Conservation (phyloP, 2,888 invertebrate genomes). For the Toxonevra muliebris region DNA sequence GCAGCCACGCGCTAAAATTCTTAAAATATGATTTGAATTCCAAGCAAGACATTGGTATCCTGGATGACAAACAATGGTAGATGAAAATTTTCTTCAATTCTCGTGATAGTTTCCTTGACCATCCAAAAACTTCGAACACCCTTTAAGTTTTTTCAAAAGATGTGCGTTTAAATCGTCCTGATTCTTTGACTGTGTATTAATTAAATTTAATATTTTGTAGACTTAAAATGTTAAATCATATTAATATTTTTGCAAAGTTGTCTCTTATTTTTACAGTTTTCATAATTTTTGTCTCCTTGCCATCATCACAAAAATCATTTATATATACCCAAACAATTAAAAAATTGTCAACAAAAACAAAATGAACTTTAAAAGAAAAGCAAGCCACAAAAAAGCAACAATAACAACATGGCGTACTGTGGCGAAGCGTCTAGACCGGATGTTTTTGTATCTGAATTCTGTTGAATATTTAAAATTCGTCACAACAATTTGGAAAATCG, state of each 20-base stretch:
- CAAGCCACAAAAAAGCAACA: not conserved
- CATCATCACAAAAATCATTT: not conserved
- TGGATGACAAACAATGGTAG: no score
- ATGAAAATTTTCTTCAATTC: no score
- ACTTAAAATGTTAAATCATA: no score
- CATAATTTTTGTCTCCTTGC: not conserved
- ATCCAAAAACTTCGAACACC: no score
- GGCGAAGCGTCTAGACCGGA: constrained; percentile 34
- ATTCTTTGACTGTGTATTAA: no score
- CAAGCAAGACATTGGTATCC: no score
- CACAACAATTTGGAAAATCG: not conserved
- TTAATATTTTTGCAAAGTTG: not conserved
- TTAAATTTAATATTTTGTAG: no score
- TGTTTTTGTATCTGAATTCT: constrained; percentile 31
- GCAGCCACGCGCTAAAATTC: no score
- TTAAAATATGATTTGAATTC: no score
- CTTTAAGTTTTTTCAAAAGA: no score
- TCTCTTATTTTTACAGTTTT: not conserved
- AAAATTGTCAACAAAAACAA: not conserved
- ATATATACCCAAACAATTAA: not conserved
- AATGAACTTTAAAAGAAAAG: not conserved
- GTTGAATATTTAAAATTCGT: not conserved
- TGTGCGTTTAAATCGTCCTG: no score
- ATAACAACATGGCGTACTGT: not conserved
- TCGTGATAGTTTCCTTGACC: no score